Evolutionary conservation across 1,140 invertebrate genomes (phyloP), one percentile per base, ranked within the genome.

Genomic region (Drosophila auraria): DNA sequence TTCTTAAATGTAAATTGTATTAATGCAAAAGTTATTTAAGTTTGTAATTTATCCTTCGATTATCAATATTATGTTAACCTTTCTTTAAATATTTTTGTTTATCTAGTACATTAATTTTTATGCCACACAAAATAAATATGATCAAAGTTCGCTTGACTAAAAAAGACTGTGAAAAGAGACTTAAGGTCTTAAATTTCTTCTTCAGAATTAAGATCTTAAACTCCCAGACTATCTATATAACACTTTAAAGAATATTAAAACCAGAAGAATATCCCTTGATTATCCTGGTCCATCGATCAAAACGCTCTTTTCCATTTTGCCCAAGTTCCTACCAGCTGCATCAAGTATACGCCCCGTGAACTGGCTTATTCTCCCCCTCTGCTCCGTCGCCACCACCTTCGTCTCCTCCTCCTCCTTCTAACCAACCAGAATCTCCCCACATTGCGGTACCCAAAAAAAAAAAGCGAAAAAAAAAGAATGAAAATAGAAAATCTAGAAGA

Each of bases 381-480:
- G 23, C n/a, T 20, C 36, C 49, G 15, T 14, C 15, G 1, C 2
- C n/a, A 38, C 17, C 40, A 5, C 2, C 15, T 6, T 11, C 57
- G 23, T 23, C 23, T 12, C 12, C 27, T 63, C 23, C n/a, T 12
- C 33, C 49, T 53, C 33, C 27, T 74, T 42, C 38, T 49, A 60
- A 57, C 65, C 58, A 78, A 64, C 79, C 57, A 71, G 50, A 63
- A 51, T 74, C 62, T 66, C 36, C 62, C 74, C 74, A 78, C 80
- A 83, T 58, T 75, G 80, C 51, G 70, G 68, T 78, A 66, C 63
- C 59, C 49, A 73, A 78, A 78, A 75, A 78, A 78, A 27, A 51
- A 59, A 62, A n/a, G 36, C 27, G 14, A 47, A 45, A 23, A 59
- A 59, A 25, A 42, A 30, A 51, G 14, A 30, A 12, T 11, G 17